These are phyloP conservation scores for Pterocles burchelli DNA, from an alignment of 2,113 vertebrate species.

Conservation along the genomic window DNA sequence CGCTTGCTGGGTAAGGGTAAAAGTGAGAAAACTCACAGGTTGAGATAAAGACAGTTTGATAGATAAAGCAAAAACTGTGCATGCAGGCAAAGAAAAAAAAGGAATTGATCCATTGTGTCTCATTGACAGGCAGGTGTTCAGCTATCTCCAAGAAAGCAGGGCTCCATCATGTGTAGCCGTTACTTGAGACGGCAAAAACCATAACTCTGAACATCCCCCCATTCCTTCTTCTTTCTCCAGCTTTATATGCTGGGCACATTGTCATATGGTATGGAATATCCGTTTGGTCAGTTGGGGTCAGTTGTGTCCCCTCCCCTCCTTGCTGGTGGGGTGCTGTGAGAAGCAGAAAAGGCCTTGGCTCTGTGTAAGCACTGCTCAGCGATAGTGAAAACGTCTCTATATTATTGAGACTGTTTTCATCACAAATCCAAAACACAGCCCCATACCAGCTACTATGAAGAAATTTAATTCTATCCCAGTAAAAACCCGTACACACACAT, in stretches of 20 bases:
- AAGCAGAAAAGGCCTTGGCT: background rate
- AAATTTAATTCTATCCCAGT: background rate
- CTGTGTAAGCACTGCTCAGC: background rate
- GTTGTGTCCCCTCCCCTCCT: background rate
- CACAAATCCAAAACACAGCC: background rate
- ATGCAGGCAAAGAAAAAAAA: background rate
- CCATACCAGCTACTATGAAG: background rate
- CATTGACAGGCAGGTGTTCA: background rate
- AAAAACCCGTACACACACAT: background rate
- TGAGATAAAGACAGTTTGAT: background rate
- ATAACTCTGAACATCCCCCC: rapidly evolving
- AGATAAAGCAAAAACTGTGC: background rate
- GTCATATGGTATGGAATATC: background rate
- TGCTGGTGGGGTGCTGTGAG: rapidly evolving
- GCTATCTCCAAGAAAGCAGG: background rate
- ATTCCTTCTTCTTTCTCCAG: background rate
- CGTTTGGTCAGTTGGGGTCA: background rate
- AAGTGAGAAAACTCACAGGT: background rate
- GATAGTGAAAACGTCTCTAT: background rate
- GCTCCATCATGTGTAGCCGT: rapidly evolving
- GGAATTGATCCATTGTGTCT: background rate
- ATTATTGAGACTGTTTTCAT: background rate
- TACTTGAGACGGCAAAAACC: background rate
- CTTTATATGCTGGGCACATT: background rate
- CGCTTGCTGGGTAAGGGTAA: background rate